Evolutionary conservation across 37 sponge, comb jelly and placozoan species (phyloP), one percentile per base, ranked within the genome.

Genomic region (Tethya wilhelma): DNA sequence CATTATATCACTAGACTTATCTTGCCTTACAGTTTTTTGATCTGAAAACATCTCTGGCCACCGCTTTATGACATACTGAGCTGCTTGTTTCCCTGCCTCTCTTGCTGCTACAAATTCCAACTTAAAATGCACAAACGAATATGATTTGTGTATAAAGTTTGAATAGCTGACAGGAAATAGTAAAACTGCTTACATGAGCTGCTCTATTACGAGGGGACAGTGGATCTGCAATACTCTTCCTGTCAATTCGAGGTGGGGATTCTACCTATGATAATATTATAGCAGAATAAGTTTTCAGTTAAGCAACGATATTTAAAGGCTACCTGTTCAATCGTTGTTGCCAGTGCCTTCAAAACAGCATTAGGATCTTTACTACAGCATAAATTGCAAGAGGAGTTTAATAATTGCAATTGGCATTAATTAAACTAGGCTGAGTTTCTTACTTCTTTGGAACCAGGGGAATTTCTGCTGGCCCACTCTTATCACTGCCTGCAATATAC

Each of bases 321-420:
- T 46, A 90, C 87, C 33, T 68, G 65, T 5, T 69, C 56, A 1
- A 87, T 71, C 25, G 88, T 87, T 22, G 80, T 80, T 9, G 84
- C 59, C 30, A 87, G 80, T 12, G 92, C 88, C 64, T 83, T 84
- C 19, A 92, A 77, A 17, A 92, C 92, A 6, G 92, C 92, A 83
- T 87, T 34, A 22, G 72, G 73, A 64, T 87, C 79, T 46, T 80
- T 74, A 4, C 65, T 73, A 39, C 29, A 8, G 6, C 26, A 41
- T 43, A 41, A 25, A 5, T 67, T 36, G 67, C 33, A 43, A 7
- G 66, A 9, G 9, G 25, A 44, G 1, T 0, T 39, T 36, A 56
- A 19, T 57, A 7, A 1, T 25, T 38, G 25, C 59, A 57, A 2
- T 11, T 38, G 62, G n/a, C 25, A 39, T 42, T 25, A 26, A 57